A percentile compares a stretch with the other conserved stretches of the same genome.
These are phyloP conservation scores for Hassar affinis DNA, from an alignment of 2,113 vertebrate genomes.

Conservation along the genomic window DNA sequence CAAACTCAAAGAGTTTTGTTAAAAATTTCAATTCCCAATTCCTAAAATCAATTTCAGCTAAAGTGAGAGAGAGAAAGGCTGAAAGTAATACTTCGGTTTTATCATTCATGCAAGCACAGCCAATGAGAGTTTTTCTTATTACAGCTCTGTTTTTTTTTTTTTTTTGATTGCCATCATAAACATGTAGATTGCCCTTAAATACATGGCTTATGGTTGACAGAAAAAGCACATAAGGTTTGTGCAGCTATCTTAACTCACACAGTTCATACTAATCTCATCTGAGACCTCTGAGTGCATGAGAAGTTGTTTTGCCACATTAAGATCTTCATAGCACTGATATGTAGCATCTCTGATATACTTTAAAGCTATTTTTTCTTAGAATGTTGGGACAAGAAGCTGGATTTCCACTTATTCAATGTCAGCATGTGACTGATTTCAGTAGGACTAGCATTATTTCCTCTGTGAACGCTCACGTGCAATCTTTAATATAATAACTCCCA, in stretches of 20 bases:
- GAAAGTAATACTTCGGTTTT: conserved; percentile 40
- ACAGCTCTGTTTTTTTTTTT: conserved; percentile 16
- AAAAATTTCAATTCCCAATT: conserved; percentile 30
- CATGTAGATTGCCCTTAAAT: conserved; percentile 64
- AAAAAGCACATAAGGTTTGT: conserved; percentile 52
- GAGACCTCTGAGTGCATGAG: neutral
- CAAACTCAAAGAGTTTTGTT: conserved; percentile 28
- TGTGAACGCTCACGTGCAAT: conserved; percentile 16
- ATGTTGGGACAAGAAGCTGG: conserved; percentile 19
- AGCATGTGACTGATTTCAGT: conserved; percentile 32
- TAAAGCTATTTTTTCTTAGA: conserved; percentile 31
- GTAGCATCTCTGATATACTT: conserved; percentile 40
- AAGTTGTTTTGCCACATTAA: conserved; percentile 35
- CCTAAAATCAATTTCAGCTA: conserved; percentile 7
- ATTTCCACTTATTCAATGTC: conserved; percentile 21
- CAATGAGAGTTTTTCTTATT: conserved; percentile 33
- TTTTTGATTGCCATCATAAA: conserved; percentile 48
- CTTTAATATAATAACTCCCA: conserved; percentile 17
- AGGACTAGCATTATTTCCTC: conserved; percentile 39
- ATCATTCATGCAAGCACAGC: conserved; percentile 49
- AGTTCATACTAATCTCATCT: neutral
- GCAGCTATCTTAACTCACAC: conserved; percentile 39
- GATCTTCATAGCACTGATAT: conserved; percentile 51
- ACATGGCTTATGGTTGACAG: conserved; percentile 63
- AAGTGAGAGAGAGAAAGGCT: conserved; percentile 52